Percentiles rank a stretch among this genome's conserved stretches.
These are phyloP conservation scores for Clarias fuscus DNA, from an alignment of 2,797 vertebrate species.

Conservation along the genomic window DNA sequence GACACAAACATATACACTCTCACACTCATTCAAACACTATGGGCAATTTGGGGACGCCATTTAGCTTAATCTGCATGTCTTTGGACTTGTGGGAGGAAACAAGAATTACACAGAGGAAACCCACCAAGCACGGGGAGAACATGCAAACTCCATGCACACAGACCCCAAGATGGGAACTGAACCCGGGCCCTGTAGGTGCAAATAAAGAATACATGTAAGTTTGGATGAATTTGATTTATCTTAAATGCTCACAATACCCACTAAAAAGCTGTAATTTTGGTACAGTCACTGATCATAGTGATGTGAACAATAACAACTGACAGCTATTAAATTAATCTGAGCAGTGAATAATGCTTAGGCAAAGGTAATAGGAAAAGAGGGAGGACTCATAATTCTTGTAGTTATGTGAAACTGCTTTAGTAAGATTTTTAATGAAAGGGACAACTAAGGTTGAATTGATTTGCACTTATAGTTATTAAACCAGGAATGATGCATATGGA, in stretches of 20 bases:
- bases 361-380: background rate
- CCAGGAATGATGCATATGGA: background rate
- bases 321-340: constrained; percentile 5
- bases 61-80: no score
- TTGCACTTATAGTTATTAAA: background rate
- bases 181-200: no score
- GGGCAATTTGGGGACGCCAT: no score
- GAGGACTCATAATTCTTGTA: background rate
- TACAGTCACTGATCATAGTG: background rate
- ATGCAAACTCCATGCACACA: no score
- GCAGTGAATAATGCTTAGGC: background rate
- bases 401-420: background rate
- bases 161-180: no score
- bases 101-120: no score
- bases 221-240: background rate
- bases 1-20: no score
- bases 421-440: no score
- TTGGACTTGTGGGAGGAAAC: no score
- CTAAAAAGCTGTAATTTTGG: no score
- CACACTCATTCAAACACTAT: no score
- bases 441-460: background rate
- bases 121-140: no score
- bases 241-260: background rate
- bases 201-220: background rate
- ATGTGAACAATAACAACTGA: background rate